A percentile compares a stretch with the other conserved stretches of the same genome.
phyloP scores from a whole-genome alignment of 2,888 invertebrate species.

The Synanthedon tipuliformis region DNA sequence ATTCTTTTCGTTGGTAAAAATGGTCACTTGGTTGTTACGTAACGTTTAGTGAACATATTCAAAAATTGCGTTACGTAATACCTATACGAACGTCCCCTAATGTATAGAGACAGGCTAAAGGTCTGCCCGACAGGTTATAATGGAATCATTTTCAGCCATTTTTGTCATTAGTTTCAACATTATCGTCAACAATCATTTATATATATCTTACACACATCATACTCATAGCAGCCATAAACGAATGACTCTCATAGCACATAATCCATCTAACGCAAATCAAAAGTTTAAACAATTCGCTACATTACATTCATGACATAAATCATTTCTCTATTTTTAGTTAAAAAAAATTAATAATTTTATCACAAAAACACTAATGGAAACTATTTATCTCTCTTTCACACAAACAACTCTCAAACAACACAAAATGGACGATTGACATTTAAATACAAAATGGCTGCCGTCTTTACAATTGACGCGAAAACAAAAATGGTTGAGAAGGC shows the following conservation, averaged over 20 bases:
- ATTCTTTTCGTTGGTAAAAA: too few relatives aligned
- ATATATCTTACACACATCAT: neutral
- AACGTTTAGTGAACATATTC: too few relatives aligned
- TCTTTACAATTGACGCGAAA: neutral
- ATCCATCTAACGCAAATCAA: too few relatives aligned
- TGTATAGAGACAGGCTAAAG: too few relatives aligned
- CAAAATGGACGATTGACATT: neutral
- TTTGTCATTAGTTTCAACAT: conserved; percentile 4
- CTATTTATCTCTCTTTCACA: neutral
- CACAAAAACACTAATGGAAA: conserved; percentile 5
- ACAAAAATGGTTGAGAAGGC: conserved; percentile 33
- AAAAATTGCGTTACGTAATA: too few relatives aligned
- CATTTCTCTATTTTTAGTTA: neutral
- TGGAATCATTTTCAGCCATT: conserved; percentile 21
- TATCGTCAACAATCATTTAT: neutral
- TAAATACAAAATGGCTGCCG: neutral
- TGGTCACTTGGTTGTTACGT: too few relatives aligned
- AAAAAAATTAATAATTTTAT: conserved; percentile 2
- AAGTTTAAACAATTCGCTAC: too few relatives aligned
- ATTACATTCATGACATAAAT: too few relatives aligned
- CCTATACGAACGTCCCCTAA: too few relatives aligned
- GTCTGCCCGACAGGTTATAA: too few relatives aligned
- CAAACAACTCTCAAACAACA: neutral
- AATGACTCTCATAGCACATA: too few relatives aligned
- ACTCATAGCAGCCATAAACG: too few relatives aligned